These are phyloP conservation scores for Araneus ventricosus DNA, from an alignment of 1,140 invertebrate genomes.

Conservation along the genomic window DNA sequence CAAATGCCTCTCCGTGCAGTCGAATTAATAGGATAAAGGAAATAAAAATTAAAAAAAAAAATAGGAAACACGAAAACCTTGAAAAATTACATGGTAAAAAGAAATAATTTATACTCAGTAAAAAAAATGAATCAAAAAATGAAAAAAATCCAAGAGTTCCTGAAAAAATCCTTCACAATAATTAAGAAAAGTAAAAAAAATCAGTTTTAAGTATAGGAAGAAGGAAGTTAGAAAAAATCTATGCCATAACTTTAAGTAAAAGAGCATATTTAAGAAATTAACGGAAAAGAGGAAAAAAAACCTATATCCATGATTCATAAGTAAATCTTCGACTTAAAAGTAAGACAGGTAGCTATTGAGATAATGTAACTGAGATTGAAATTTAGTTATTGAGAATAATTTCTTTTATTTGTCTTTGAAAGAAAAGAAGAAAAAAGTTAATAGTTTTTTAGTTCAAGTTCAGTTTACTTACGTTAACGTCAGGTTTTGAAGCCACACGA, in stretches of 20 bases:
- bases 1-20: background rate
- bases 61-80: background rate
- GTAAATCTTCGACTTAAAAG: background rate
- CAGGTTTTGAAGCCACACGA: too few species aligned
- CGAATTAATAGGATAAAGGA: background rate
- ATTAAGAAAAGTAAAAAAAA: slow-evolving; percentile 14
- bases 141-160: background rate
- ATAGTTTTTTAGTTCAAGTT: too few species aligned
- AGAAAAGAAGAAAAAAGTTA: too few species aligned
- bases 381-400: background rate
- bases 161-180: background rate
- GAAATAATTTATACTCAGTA: background rate
- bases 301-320: background rate
- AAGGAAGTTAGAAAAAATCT: too few species aligned
- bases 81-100: background rate
- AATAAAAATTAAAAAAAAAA: too few species aligned
- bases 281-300: background rate
- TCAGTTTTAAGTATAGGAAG: too few species aligned
- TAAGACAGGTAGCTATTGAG: background rate
- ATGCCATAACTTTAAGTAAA: background rate
- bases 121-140: background rate
- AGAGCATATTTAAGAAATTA: background rate
- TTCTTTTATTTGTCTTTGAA: too few species aligned
- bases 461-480: too few species aligned
- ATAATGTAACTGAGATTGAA: background rate